Conservation (phyloP, 1,140 invertebrate species). For the Halesus radiatus region DNA sequence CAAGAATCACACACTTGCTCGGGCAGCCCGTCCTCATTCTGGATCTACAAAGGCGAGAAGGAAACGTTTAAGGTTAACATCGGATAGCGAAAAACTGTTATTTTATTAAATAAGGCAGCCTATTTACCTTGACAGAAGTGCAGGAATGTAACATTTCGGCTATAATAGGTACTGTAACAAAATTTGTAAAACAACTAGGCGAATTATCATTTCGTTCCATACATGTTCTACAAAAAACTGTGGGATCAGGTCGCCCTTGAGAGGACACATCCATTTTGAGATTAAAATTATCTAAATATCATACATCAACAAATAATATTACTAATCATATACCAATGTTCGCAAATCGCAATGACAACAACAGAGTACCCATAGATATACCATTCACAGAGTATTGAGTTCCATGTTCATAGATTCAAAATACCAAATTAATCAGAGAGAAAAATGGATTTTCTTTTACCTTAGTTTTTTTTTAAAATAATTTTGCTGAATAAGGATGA, state of each 20-base stretch:
- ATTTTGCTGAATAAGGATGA: too few species aligned
- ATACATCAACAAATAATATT: conserved; percentile 1
- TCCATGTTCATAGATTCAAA: conserved; percentile 27
- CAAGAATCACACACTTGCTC: conserved; percentile 52
- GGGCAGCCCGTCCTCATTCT: conserved; percentile 47
- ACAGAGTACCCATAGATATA: conserved; percentile 21
- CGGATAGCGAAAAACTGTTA: background rate
- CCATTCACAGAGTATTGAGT: too few species aligned
- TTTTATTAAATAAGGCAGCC: background rate
- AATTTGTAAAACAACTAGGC: conserved; percentile 47
- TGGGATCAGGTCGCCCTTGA: conserved; percentile 16
- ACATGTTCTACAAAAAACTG: conserved; percentile 46
- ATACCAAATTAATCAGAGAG: conserved; percentile 40
- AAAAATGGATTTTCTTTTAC: background rate
- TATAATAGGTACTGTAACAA: conserved; percentile 41
- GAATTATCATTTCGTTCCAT: conserved; percentile 40
- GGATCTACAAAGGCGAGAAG: conserved; percentile 34
- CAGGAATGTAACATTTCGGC: conserved; percentile 52
- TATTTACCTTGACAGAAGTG: conserved; percentile 43
- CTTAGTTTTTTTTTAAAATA: background rate
- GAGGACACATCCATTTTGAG: conserved; percentile 23
- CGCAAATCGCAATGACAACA: conserved; percentile 13
- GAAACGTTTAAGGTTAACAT: background rate
- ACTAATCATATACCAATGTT: too few species aligned
- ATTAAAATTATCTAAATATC: conserved; percentile 17